These are phyloP conservation scores for Cryptocheilus praepositus DNA, from an alignment of 2,888 invertebrate species.

Conservation along the genomic window DNA sequence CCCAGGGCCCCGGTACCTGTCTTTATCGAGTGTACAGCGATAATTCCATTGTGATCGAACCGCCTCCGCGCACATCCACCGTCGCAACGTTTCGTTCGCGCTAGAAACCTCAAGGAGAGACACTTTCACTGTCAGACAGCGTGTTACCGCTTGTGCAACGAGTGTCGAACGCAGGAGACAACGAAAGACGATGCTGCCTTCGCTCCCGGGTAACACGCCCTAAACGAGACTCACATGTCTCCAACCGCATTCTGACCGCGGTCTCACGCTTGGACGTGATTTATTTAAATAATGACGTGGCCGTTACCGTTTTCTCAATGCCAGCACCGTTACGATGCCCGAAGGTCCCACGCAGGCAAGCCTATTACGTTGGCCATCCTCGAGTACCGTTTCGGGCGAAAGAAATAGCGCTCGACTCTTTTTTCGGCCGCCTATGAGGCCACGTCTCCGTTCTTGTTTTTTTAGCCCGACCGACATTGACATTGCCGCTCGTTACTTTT, in stretches of 20 bases:
- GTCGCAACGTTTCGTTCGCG: slow-evolving; percentile 14
- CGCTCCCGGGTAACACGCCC: slow-evolving; percentile 2
- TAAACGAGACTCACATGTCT: too few species aligned
- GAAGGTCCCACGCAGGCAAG: neutral
- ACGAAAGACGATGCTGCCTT: neutral
- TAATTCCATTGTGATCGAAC: slow-evolving; percentile 8
- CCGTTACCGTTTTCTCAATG: slow-evolving; percentile 50
- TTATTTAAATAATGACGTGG: slow-evolving; percentile 45
- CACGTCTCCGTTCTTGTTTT: too few species aligned
- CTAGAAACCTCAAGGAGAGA: slow-evolving; percentile 69
- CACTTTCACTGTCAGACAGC: slow-evolving; percentile 71
- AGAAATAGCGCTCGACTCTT: neutral
- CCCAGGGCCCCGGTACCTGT: too few species aligned
- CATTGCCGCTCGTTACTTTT: too few species aligned
- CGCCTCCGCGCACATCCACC: neutral
- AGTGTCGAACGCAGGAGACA: neutral
- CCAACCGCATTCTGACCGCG: neutral
- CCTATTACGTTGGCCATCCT: too few species aligned
- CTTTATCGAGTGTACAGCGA: too few species aligned
- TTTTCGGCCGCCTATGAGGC: too few species aligned
- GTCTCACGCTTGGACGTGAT: neutral
- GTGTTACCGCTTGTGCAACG: slow-evolving; percentile 52
- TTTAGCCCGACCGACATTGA: too few species aligned
- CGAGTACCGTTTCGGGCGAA: slow-evolving; percentile 17
- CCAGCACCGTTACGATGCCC: slow-evolving; percentile 13